A percentile compares a stretch with the other conserved stretches of the same genome.
Conservation (phyloP, 2,113 vertebrate genomes). For the Dolichotis patagonum region DNA sequence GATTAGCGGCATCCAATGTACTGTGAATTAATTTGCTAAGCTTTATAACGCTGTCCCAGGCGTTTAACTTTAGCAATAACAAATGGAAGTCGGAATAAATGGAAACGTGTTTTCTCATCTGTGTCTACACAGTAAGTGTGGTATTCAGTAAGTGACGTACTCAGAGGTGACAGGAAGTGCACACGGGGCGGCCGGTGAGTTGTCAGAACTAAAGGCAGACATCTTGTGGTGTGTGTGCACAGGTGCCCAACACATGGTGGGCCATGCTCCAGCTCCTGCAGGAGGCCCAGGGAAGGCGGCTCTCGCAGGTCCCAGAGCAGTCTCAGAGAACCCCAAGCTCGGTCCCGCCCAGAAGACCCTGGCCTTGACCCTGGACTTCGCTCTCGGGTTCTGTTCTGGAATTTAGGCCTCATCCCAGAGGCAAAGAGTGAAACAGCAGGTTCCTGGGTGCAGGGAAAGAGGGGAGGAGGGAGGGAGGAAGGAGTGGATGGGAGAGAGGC, state of each 20-base stretch:
- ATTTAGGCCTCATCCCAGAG: fast-evolving
- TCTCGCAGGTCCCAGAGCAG: fast-evolving
- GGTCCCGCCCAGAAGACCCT: too few relatives aligned
- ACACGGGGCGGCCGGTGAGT: background rate
- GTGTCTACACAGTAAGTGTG: too few relatives aligned
- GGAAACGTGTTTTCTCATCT: conserved; percentile 74
- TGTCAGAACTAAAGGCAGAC: background rate
- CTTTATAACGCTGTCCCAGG: conserved; percentile 51
- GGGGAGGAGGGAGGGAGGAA: background rate
- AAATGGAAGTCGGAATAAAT: conserved; percentile 82
- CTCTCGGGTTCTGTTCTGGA: background rate
- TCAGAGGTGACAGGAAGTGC: background rate
- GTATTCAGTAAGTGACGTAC: conserved; percentile 48
- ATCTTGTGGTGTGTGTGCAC: background rate
- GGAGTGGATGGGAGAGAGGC: background rate
- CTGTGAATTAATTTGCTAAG: conserved; percentile 81
- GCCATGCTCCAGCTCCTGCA: background rate
- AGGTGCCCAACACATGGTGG: background rate
- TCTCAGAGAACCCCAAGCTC: fast-evolving
- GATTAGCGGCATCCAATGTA: conserved; percentile 65
- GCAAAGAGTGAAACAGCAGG: background rate
- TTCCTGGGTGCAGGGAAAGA: background rate
- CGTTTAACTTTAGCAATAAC: conserved; percentile 77
- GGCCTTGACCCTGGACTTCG: fast-evolving
- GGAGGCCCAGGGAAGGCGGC: fast-evolving